Evolutionary conservation across 2,113 vertebrate species (phyloP).

Genomic region (Chloebia gouldiae): DNA sequence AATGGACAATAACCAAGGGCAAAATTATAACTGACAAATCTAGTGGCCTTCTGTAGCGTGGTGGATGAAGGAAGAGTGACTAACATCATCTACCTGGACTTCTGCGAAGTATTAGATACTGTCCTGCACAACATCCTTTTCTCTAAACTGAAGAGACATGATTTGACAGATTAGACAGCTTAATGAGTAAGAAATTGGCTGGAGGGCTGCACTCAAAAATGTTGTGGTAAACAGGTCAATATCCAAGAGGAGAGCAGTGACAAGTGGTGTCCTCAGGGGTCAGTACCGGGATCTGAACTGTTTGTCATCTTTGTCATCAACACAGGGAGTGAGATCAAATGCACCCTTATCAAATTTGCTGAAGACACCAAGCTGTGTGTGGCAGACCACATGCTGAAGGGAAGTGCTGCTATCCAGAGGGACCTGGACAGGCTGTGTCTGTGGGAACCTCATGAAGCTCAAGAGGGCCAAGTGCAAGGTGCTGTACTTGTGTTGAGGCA

Average conservation of each 20-base stretch:
- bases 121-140: neutral
- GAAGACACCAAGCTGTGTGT: neutral
- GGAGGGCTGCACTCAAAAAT: neutral
- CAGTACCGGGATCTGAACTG: neutral
- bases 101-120: neutral
- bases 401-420: neutral
- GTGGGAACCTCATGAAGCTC: neutral
- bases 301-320: neutral
- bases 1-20: neutral
- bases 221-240: neutral
- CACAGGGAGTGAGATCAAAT: neutral
- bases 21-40: neutral
- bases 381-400: neutral
- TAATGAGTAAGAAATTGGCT: neutral
- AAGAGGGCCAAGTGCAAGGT: neutral
- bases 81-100: neutral
- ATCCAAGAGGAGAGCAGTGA: neutral
- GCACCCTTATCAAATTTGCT: neutral
- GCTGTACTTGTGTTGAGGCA: neutral
- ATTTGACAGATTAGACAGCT: neutral
- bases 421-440: neutral
- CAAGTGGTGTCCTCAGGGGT: fast-evolving
- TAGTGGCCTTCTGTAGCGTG: neutral
- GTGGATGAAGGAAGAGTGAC: neutral
- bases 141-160: neutral